A percentile compares a stretch with the other conserved stretches of the same genome.
These are phyloP conservation scores for Seriola quinqueradiata DNA, from an alignment of 2,113 vertebrate species.

Conservation along the genomic window DNA sequence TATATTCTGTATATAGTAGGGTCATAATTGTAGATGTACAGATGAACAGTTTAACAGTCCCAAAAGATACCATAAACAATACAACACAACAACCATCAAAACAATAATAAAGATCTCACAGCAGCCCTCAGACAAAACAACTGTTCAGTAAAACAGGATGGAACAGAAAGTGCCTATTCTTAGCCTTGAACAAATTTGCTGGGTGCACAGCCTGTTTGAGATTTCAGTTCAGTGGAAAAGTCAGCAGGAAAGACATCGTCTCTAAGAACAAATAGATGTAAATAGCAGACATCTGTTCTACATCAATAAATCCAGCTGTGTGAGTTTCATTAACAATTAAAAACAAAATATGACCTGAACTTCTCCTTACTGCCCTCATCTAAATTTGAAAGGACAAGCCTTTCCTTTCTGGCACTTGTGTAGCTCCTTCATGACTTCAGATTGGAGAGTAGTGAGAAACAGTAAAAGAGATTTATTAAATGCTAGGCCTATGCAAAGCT, in stretches of 20 bases:
- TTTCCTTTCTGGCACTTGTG: constrained; percentile 33
- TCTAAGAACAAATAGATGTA: constrained; percentile 34
- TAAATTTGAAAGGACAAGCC: constrained; percentile 39
- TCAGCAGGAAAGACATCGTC: not conserved
- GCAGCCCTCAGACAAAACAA: constrained; percentile 28
- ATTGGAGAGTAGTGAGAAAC: constrained; percentile 10
- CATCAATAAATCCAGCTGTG: constrained; percentile 45
- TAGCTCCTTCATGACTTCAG: constrained; percentile 24
- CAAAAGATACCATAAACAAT: not conserved
- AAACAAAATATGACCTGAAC: constrained; percentile 36
- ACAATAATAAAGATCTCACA: constrained; percentile 12
- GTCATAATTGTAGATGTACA: not conserved
- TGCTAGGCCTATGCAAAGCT: constrained; percentile 1
- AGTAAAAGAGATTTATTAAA: constrained; percentile 62
- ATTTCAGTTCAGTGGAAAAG: constrained; percentile 51
- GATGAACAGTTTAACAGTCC: not conserved
- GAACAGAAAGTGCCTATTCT: constrained; percentile 6
- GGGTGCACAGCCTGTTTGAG: constrained; percentile 35
- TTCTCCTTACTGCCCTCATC: constrained; percentile 20
- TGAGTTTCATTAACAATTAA: constrained; percentile 48
- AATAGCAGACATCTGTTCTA: constrained; percentile 56
- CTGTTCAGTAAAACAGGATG: constrained; percentile 1
- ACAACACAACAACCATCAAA: not conserved
- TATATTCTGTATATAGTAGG: not conserved
- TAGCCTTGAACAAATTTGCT: constrained; percentile 16